Evolutionary conservation across 2,797 vertebrate genomes (phyloP).

Genomic region (Serranus cabrilla): DNA sequence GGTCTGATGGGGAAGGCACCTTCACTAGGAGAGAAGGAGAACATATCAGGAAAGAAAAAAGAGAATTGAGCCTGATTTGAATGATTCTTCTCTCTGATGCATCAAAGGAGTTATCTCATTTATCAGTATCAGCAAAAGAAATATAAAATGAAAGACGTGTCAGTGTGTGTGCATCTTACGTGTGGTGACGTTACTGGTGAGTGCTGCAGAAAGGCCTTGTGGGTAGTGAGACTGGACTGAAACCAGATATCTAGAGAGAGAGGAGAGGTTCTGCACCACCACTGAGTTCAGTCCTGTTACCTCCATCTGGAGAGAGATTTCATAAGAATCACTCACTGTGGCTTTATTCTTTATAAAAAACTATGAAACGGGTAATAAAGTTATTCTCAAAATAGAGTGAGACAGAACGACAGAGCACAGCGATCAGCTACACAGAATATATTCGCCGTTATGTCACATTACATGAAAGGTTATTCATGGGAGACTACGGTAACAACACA

Average conservation of each 20-base stretch:
- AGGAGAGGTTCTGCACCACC: conserved; percentile 89
- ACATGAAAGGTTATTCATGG: no score
- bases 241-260: conserved; percentile 91
- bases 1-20: conserved; percentile 88
- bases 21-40: conserved; percentile 83
- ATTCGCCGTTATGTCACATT: no score
- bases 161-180: conserved; percentile 81
- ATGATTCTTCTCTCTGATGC: background rate
- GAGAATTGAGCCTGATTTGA: background rate
- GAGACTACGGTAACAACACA: no score
- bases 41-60: background rate
- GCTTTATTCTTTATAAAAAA: background rate
- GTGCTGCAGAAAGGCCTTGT: conserved; percentile 85
- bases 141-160: background rate
- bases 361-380: no score
- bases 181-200: conserved; percentile 91
- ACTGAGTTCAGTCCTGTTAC: conserved; percentile 87
- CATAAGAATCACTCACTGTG: background rate
- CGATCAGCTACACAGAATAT: no score
- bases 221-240: conserved; percentile 87
- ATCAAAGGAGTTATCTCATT: no score
- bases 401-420: no score
- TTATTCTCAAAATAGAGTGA: no score
- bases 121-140: no score
- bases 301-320: conserved; percentile 83